These are phyloP conservation scores for Mobula hypostoma DNA, from an alignment of 2,113 vertebrate genomes.

Conservation along the genomic window DNA sequence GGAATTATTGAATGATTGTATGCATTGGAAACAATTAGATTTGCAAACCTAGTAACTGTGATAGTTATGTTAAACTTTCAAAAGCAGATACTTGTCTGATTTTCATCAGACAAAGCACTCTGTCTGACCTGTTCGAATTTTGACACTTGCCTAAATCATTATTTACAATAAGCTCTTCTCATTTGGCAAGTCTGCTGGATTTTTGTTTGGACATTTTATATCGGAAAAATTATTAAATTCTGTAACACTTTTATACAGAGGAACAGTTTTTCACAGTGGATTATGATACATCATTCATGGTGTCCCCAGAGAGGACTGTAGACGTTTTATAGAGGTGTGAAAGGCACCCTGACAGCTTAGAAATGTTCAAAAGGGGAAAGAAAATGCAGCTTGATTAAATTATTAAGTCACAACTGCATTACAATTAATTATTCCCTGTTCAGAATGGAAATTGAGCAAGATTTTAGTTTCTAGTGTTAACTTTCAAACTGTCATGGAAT, in stretches of 20 bases:
- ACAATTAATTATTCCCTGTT: neutral
- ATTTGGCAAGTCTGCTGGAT: neutral
- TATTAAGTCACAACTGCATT: neutral
- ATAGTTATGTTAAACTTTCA: neutral
- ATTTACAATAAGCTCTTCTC: neutral
- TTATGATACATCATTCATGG: neutral
- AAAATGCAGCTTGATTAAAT: neutral
- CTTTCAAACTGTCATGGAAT: neutral
- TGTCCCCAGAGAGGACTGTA: neutral
- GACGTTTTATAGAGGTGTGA: neutral
- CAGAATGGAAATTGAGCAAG: constrained; percentile 2
- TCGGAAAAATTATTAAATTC: neutral
- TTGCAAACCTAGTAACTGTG: neutral
- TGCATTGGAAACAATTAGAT: constrained; percentile 19
- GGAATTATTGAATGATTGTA: neutral
- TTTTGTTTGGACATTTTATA: neutral
- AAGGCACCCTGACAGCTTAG: neutral
- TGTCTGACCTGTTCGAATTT: too few relatives aligned
- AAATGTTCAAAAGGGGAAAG: neutral
- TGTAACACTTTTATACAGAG: neutral
- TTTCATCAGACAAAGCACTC: too few relatives aligned
- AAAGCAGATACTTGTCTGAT: neutral
- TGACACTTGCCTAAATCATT: neutral
- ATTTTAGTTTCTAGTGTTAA: neutral
- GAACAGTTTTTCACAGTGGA: neutral